Evolutionary conservation across 2,888 invertebrate species (phyloP).

Genomic region (Rhamphomyia laevipes): DNA sequence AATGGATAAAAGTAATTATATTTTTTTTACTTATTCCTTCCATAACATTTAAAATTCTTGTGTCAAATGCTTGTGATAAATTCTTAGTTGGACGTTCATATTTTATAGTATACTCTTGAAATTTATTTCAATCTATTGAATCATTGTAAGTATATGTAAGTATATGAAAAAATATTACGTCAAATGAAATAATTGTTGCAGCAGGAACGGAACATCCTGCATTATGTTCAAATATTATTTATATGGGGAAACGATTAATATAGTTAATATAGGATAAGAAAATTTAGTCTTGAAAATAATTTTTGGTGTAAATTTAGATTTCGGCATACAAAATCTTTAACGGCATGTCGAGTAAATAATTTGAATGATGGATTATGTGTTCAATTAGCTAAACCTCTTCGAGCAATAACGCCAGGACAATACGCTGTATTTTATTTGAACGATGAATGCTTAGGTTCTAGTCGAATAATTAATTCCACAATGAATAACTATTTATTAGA

Average conservation of each 20-base stretch:
- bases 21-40: no score
- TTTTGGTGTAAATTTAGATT: slow-evolving; percentile 69
- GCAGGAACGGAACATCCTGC: slow-evolving; percentile 65
- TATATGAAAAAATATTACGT: slow-evolving; percentile 53
- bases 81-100: no score
- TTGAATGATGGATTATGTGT: slow-evolving; percentile 44
- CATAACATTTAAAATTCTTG: no score
- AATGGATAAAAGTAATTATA: no score
- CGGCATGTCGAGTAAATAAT: slow-evolving; percentile 45
- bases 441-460: slow-evolving; percentile 76
- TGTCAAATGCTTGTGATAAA: no score
- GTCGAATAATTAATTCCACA: slow-evolving; percentile 45
- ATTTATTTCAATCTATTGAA: no score
- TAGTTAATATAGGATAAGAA: slow-evolving; percentile 75
- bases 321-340: slow-evolving; percentile 65
- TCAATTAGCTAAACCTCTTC: slow-evolving; percentile 46
- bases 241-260: slow-evolving; percentile 46
- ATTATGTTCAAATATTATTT: slow-evolving; percentile 53
- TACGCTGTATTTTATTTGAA: slow-evolving; percentile 74
- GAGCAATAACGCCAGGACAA: slow-evolving; percentile 82
- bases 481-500: no score
- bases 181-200: slow-evolving; percentile 72
- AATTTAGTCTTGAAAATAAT: slow-evolving; percentile 42
- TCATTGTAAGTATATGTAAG: no score
- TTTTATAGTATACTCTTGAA: no score